A percentile compares a stretch with the other conserved stretches of the same genome.
Conservation (phyloP, 2,113 vertebrate species). For the Callospermophilus lateralis region DNA sequence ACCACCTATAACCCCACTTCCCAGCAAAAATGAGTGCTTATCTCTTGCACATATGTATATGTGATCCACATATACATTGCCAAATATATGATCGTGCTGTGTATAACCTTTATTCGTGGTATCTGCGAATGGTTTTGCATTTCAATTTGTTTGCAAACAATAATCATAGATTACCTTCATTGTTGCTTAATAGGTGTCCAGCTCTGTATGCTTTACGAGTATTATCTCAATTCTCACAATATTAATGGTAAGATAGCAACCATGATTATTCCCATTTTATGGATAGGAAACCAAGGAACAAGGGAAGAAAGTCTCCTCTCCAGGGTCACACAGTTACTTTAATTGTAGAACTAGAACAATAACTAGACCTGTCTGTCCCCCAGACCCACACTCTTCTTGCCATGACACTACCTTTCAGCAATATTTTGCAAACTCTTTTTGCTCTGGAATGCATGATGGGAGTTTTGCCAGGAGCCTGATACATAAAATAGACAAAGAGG, state of each 20-base stretch:
- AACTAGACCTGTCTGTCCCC: not conserved
- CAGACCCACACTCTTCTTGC: not conserved
- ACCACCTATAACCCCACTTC: not conserved
- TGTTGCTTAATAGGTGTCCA: not conserved
- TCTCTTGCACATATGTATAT: rapidly evolving
- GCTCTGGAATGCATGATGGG: not conserved
- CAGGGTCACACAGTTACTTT: not conserved
- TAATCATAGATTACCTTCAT: not conserved
- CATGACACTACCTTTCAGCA: not conserved
- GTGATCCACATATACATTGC: rapidly evolving
- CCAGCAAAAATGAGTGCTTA: not conserved
- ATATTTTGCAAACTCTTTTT: not conserved
- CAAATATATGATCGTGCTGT: rapidly evolving
- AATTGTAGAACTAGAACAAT: not conserved
- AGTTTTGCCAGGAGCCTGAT: not conserved
- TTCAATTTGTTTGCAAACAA: not conserved
- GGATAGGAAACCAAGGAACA: not conserved
- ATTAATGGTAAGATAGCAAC: not conserved
- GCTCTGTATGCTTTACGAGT: not conserved
- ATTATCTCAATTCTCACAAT: not conserved
- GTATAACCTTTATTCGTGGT: not conserved
- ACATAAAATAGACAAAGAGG: not conserved
- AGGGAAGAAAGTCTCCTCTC: not conserved
- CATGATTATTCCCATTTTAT: not conserved
- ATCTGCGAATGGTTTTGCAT: not conserved